Conservation (phyloP, 2,113 vertebrate genomes). For the Recurvirostra avosetta region DNA sequence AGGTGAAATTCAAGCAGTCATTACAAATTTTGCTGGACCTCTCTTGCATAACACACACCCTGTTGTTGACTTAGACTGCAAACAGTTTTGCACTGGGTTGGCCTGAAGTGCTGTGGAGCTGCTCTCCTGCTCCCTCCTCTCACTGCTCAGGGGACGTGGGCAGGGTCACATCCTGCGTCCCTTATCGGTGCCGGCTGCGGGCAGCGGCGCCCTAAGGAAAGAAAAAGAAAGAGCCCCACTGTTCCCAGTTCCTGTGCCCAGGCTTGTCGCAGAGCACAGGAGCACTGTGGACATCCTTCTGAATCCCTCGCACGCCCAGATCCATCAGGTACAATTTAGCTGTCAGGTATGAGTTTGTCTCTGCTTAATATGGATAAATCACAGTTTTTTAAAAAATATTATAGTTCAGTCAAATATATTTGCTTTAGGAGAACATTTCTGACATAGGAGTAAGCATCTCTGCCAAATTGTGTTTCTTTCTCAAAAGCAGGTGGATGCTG, state of each 20-base stretch:
- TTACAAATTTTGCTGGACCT: background rate
- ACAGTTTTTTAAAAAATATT: background rate
- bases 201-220: background rate
- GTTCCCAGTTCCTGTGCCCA: background rate
- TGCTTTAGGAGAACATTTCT: background rate
- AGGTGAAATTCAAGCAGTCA: background rate
- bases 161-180: background rate
- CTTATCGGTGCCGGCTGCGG: rapidly evolving
- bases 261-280: background rate
- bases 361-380: background rate
- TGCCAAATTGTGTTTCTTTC: background rate
- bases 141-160: background rate
- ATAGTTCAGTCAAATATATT: background rate
- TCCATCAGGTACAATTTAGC: too few species aligned
- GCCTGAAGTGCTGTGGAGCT: background rate
- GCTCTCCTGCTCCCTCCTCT: background rate
- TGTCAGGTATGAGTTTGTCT: background rate
- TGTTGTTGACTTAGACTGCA: background rate
- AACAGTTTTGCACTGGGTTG: background rate
- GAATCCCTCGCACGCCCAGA: background rate
- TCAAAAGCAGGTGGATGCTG: background rate
- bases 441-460: background rate
- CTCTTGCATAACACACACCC: background rate
- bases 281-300: background rate
- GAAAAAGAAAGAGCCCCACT: background rate